Conservation (phyloP, 2,113 vertebrate species). For the Mus pahari region DNA sequence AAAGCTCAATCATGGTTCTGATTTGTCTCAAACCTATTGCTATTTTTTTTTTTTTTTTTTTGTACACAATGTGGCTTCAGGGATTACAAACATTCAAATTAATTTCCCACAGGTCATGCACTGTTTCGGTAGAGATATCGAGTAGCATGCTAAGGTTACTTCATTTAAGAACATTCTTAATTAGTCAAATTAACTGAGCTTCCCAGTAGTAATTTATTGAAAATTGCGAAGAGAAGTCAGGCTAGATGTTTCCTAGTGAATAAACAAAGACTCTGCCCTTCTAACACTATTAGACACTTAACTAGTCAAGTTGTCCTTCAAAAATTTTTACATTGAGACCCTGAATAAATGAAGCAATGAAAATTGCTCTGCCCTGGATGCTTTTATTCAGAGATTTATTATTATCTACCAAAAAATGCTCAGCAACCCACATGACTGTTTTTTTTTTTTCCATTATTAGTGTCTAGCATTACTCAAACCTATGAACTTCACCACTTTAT, state of each 20-base stretch:
- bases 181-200: conserved; percentile 64
- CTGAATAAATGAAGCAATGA: conserved; percentile 22
- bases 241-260: conserved; percentile 22
- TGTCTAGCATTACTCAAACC: not conserved
- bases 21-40: not conserved
- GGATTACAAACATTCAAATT: conserved; percentile 53
- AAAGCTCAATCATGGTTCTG: not conserved
- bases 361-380: not conserved
- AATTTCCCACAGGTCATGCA: conserved; percentile 22
- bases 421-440: not conserved
- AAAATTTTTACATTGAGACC: conserved; percentile 55
- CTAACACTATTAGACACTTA: conserved; percentile 11
- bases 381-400: conserved; percentile 40
- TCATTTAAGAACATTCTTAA: conserved; percentile 63
- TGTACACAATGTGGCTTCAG: not conserved
- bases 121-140: conserved; percentile 57
- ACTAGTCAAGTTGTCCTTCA: conserved; percentile 34
- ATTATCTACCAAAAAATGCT: conserved; percentile 42
- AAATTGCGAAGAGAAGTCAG: conserved; percentile 57
- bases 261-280: not conserved
- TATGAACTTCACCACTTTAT: not conserved
- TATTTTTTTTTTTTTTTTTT: not conserved
- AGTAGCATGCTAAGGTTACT: conserved; percentile 48
- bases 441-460: not conserved
- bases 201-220: conserved; percentile 37